Evolutionary conservation across 2,888 invertebrate species (phyloP), one percentile per base, ranked within the genome.

Genomic region (Pyrocoelia pectoralis): DNA sequence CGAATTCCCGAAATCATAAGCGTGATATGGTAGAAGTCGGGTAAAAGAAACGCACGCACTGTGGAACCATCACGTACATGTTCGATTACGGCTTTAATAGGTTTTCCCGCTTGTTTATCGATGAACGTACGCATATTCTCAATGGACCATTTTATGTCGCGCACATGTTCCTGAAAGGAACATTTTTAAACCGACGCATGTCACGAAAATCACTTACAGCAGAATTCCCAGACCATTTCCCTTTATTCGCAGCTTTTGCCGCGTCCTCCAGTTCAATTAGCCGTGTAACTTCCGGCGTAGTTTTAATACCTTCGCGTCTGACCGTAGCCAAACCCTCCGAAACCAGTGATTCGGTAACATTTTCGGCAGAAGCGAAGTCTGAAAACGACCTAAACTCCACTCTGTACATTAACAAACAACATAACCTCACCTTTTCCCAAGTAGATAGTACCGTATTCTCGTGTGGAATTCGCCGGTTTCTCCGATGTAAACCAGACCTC

Each of bases 61-160:
- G 98, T 98, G 28, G 97, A 97, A 0, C 98, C 98, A 82, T 99
- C 98, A 59, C 97, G 88, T 0, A 99, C 98, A 84, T 97, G 96
- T 79, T 99, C 99, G 72, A 99, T 92, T 60, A 99, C 89, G 48
- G 98, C 97, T 81, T 91, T 92, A 3, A 98, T 84, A 0, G 95
- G 95, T 77, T 95, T 93, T 33, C 91, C 90, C 66, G 90, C 91
- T 69, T 89, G 88, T 75, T 94, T 91, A 74, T 97, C 96, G 2
- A 98, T 93, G 83, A 90, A 88, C 53, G 87, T 86, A 54, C 89
- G 84, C 74, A 79, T 76, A 53, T 94, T 94, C 10, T 98, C 98
- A 43, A 95, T 86, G 1, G 86, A 86, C 95, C 97, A 97, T 78
- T 91, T 94, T 68, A 98, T 89, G 70, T 94, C 89, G 17, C 98